Evolutionary conservation across 2,888 invertebrate genomes (phyloP), one percentile per base, ranked within the genome.

Genomic region (Apamea anceps): DNA sequence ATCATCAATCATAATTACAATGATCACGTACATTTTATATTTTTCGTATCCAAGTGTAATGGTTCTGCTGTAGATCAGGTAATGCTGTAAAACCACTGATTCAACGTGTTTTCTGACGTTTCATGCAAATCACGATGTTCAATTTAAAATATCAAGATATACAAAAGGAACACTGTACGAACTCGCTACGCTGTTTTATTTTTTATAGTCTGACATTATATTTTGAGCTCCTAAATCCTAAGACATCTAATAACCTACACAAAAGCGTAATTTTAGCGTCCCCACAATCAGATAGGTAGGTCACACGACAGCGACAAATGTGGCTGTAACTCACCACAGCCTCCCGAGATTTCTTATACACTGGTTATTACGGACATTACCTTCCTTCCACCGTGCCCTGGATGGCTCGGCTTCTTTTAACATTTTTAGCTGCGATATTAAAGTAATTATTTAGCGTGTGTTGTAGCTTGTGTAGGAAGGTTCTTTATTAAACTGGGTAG

Each of bases 271-370:
- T 89, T 84, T 89, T 89, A 86, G 85, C 75, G 85, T 72, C 85
- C 88, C 85, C 77, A 90, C 91, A 93, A 95, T 96, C 95, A 94
- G 95, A 95, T 94, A 95, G 93, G 94, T 90, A 93, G 94, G 94
- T 94, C 95, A 93, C 93, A 92, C 93, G 96, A 94, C 96, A 92
- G 92, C 93, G 94, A 96, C 96, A 96, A 96, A 96, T 96, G 95
- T 90, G 94, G 88, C 91, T 89, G 94, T 96, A 94, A 95, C 94
- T 96, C 96, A 96, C 86, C 86, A 85, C 87, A 90, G 87, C 91
- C 93, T 92, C 94, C 89, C 85, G 93, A 95, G 95, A 93, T 95
- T 95, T 94, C 95, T 95, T 95, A 94, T 94, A 94, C 93, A 91
- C 92, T 91, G 92, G 93, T 94, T 94, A 94, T 94, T 94, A 93